Base-by-base conservation (phyloP, 2,888 invertebrate species). In the Antheraea assamensis region DNA sequence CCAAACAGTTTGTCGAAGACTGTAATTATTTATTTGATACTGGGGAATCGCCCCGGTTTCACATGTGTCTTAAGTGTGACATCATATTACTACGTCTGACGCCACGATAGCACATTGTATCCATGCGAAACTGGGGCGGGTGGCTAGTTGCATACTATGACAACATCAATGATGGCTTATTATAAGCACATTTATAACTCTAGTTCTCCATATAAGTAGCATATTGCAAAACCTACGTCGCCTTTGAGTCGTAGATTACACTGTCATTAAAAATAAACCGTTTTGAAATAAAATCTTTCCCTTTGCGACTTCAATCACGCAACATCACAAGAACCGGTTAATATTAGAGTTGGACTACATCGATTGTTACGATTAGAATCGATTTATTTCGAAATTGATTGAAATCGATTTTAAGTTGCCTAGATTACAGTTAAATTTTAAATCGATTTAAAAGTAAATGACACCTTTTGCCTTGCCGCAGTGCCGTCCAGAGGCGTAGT, bases 251-350 rank as follows among this genome's bases (percentile, higher is more conserved):
- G 61, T 30, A 64, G 61, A 30, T 27, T 64, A 64, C 17, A 15
- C 3, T 64, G 35, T 35, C 35, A 68, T 68, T 68, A 68, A 35
- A 68, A 68, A 68, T 35, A 68, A 68, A 35, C 35, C 68, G 68
- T 35, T 68, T 68, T 64, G 61, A 64, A 68, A 68, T 68, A 35
- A 21, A 35, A 68, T 68, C 31, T 35, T 68, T 68, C 35, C 68
- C 35, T n/a, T 35, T 21, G 24, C 68, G 8, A 35, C 68, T 68
- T 68, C n/a, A 68, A 42, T 49, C 71, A 71, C 21, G 49, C 71
- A 21, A 71, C 27, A 27, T 52, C 30, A 35, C 49, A 55, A 49
- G n/a, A 49, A 55, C 71, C n/a, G 49, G 68, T 68, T 68, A n/a
- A 8, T 35, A 10, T 68, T 68, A 68, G 68, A 15, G 68, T 68